These are phyloP conservation scores for Drosophila tanythrix DNA, from an alignment of 2,888 invertebrate genomes.

Conservation along the genomic window DNA sequence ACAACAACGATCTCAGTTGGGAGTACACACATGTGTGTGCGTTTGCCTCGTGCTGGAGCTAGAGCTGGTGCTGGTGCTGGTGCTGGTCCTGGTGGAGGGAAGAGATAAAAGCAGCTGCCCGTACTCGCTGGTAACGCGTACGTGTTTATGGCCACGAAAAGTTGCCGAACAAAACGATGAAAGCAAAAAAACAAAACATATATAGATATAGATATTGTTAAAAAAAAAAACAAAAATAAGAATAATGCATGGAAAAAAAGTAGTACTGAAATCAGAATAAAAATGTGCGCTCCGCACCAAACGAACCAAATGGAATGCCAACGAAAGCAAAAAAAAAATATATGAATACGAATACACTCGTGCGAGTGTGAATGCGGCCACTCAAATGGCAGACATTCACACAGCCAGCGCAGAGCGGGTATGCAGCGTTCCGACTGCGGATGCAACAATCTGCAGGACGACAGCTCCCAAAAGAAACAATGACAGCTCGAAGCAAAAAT, in stretches of 20 bases:
- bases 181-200: conserved; percentile 24
- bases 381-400: conserved; percentile 25
- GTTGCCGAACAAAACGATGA: conserved; percentile 69
- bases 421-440: not conserved
- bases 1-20: conserved; percentile 68
- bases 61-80: no score
- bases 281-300: conserved; percentile 45
- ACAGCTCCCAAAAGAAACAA: conserved; percentile 40
- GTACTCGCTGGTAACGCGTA: conserved; percentile 68
- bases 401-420: not conserved
- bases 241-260: conserved; percentile 18
- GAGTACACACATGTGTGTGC: conserved; percentile 21
- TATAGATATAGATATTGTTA: conserved; percentile 28
- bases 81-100: conserved; percentile 13
- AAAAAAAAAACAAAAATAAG: conserved; percentile 1
- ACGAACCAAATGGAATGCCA: conserved; percentile 46
- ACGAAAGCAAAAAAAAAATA: conserved; percentile 11
- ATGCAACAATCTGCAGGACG: conserved; percentile 39
- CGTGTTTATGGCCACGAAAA: conserved; percentile 77
- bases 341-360: not conserved
- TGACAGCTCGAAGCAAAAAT: conserved; percentile 42
- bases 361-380: conserved; percentile 37
- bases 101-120: conserved; percentile 67
- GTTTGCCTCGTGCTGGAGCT: not conserved
- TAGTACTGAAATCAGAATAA: conserved; percentile 53